Base-by-base conservation (phyloP, 37 sponge, comb jelly and placozoan species). In the Oopsacas minuta region DNA sequence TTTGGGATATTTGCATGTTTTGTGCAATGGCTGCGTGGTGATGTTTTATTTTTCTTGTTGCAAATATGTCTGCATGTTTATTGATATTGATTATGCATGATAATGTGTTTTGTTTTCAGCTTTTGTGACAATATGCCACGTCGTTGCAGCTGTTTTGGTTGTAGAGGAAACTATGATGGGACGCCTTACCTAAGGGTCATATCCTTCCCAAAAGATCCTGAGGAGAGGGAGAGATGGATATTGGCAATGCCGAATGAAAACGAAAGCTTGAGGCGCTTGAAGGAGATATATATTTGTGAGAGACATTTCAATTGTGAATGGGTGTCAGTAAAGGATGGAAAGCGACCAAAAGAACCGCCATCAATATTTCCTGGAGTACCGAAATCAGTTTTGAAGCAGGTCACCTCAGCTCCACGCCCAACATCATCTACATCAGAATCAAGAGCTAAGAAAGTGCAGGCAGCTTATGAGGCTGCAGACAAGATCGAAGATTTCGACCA, bases 231-330 rank as follows among this genome's bases (percentile, higher is more conserved):
- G n/a, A n/a, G n/a, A n/a, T 61, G 75, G 75, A 61, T 61, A 61
- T 61, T 61, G 75, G 75, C 75, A 61, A 61, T 61, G 75, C 75
- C 75, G 75, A 61, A 61, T 61, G 75, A 61, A 61, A 61, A 61
- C 7, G 7, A 61, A 61, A 61, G 75, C 75, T 61, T 61, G 75
- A 61, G 22, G 75, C 75, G 75, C 75, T 61, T 61, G 75, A 61
- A 61, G 75, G 75, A 61, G 75, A 61, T 61, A 61, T n/a, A 61
- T 61, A 61, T 61, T 61, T 61, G 75, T 61, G 75, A n/a, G 75
- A 61, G 32, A 61, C 75, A 61, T 61, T 61, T 61, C 75, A 61
- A 61, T 61, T 61, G 75, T 61, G 75, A 61, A 61, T 61, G 75
- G 75, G 75, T 61, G 75, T 61, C 75, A 61, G 75, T 61, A 32